Evolutionary conservation across 2,797 vertebrate species (phyloP), one percentile per base, ranked within the genome.

Genomic region (Ceryle rudis): DNA sequence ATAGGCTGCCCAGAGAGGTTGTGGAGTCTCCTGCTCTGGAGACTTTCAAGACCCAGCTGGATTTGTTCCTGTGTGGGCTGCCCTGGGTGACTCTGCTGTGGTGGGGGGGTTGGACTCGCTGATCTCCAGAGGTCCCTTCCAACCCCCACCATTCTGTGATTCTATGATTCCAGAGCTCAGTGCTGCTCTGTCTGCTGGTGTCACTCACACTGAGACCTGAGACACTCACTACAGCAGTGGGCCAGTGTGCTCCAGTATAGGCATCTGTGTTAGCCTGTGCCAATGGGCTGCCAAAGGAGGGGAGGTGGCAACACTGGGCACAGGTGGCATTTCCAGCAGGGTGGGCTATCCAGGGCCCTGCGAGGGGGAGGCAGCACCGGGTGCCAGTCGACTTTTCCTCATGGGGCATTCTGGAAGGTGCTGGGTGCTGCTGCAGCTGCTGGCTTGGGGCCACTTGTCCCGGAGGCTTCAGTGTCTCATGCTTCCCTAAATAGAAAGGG

Each of bases 401-500:
- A 29, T 8, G 11, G 73, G 65, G 25, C 9, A 1, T 97, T 97
- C 97, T 97, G 86, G 96, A 97, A 97, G 90, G 83, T 93, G 84
- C 97, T 89, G 93, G 93, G 78, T 0, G 1, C 61, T 80, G 65
- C 93, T 5, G 78, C 96, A 96, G 94, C 96, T 95, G 95, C 81
- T 93, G 89, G 81, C 60, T 0, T 1, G 42, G 41, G 65, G 62
- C 86, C 39, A 2, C 72, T 75, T 66, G 89, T 95, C 83, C 72
- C 71, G 0, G 2, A 31, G 57, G 66, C 78, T 97, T 97, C 97
- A 94, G 93, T 98, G 96, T 97, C 95, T 81, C 85, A 46, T 42
- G 92, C 35, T 82, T 96, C 98, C 96, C 86, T 70, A 98, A 97
- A 98, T 97, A 97, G 98, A 95, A 91, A 31, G 69, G 65, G 86